phyloP scores from a whole-genome alignment of 2,888 invertebrate species.

The Ornithoptera priamus region DNA sequence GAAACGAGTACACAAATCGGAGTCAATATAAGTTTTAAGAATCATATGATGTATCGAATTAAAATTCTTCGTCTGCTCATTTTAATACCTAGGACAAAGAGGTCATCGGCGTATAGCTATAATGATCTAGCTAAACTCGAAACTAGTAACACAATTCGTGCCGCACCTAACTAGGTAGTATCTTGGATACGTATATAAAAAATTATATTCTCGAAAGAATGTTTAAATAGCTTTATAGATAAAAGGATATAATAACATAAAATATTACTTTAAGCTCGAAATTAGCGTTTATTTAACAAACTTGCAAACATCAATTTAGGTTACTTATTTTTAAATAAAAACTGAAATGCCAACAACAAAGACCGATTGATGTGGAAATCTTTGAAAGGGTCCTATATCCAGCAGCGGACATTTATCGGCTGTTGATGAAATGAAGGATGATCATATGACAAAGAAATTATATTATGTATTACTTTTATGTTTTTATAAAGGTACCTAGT shows the following conservation, averaged over 20 bases:
- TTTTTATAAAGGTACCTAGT: background rate
- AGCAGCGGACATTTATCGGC: no score
- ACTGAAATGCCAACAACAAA: no score
- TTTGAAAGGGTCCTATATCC: no score
- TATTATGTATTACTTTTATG: background rate
- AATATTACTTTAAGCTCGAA: background rate
- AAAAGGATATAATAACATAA: background rate
- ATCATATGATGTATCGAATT: background rate
- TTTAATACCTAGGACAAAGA: slow-evolving; percentile 39
- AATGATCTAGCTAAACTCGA: slow-evolving; percentile 14
- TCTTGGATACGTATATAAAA: slow-evolving; percentile 1
- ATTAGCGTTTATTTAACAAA: background rate
- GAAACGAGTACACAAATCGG: slow-evolving; percentile 46
- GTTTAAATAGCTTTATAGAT: background rate
- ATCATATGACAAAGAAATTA: no score
- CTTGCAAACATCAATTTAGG: background rate
- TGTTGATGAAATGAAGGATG: no score
- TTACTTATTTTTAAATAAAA: no score
- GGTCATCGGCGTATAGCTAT: slow-evolving; percentile 44
- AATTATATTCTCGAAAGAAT: background rate
- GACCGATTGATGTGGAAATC: no score
- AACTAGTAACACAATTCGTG: slow-evolving; percentile 17
- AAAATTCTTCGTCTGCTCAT: slow-evolving; percentile 8
- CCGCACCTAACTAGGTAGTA: slow-evolving; percentile 31
- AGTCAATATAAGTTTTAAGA: background rate